These are phyloP conservation scores for Liparis tanakae DNA, from an alignment of 2,797 vertebrate species.

Conservation along the genomic window DNA sequence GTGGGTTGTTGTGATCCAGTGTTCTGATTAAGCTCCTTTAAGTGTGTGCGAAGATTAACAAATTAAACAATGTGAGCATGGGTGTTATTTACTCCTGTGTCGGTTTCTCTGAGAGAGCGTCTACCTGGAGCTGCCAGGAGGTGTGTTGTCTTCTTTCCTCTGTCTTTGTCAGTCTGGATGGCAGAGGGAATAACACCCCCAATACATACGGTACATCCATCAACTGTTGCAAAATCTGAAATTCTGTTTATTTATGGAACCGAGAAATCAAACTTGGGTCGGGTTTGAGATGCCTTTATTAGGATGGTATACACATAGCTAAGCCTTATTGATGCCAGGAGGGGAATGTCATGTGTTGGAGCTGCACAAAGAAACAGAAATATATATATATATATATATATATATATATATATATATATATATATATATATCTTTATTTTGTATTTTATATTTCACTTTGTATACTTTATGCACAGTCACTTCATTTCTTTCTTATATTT, in stretches of 20 bases:
- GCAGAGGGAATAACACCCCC: not conserved
- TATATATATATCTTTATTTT: too few species aligned
- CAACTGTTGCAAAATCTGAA: not conserved
- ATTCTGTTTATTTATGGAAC: not conserved
- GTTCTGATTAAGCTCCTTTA: not conserved
- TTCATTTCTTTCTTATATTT: too few species aligned
- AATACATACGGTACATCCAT: not conserved
- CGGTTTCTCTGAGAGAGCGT: not conserved
- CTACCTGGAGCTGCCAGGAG: not conserved
- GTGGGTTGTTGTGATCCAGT: not conserved
- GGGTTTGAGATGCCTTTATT: constrained; percentile 11
- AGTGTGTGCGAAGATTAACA: not conserved
- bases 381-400: not conserved
- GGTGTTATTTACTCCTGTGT: not conserved
- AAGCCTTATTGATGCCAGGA: not conserved
- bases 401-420: too few species aligned
- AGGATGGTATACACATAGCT: not conserved
- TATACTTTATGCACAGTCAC: too few species aligned
- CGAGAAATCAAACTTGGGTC: constrained; percentile 5
- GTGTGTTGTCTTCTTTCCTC: not conserved
- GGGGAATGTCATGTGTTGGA: not conserved
- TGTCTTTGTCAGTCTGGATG: not conserved
- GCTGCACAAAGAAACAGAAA: not conserved
- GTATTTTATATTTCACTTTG: too few species aligned
- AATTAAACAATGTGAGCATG: not conserved